Percentiles rank a stretch among this genome's conserved stretches.
phyloP scores from a whole-genome alignment of 2,797 vertebrate species.

The Protonibea diacanthus region DNA sequence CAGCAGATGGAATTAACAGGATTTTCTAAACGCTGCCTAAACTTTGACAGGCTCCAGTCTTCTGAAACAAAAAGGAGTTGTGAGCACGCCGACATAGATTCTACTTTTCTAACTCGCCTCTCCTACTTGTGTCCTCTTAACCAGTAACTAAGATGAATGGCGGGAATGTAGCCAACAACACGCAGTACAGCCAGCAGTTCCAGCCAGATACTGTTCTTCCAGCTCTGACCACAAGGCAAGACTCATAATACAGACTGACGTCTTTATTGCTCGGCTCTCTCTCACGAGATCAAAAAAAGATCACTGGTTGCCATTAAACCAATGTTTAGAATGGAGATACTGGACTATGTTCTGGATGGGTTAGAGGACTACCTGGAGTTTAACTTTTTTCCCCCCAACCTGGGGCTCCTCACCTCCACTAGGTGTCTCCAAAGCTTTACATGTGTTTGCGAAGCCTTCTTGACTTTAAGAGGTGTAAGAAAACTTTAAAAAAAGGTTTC shows the following conservation, averaged over 20 bases:
- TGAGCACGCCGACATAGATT: background rate
- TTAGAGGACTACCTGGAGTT: too few relatives aligned
- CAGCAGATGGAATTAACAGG: background rate
- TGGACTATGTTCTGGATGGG: too few relatives aligned
- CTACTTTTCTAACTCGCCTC: background rate
- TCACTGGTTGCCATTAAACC: background rate
- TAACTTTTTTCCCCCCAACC: too few relatives aligned
- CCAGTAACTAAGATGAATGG: background rate
- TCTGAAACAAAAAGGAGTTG: background rate
- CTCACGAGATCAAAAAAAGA: background rate
- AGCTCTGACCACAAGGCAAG: background rate
- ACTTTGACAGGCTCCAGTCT: background rate
- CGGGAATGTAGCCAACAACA: background rate
- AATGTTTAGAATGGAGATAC: too few relatives aligned
- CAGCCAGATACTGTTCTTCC: background rate
- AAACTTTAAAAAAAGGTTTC: too few relatives aligned
- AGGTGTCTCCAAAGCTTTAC: too few relatives aligned
- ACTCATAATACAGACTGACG: background rate
- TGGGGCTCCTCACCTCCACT: too few relatives aligned
- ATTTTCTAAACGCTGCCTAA: background rate
- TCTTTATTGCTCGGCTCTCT: background rate
- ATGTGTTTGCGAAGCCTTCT: too few relatives aligned
- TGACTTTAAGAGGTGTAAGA: too few relatives aligned
- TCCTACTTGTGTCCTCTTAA: background rate
- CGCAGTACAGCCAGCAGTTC: background rate